A percentile compares a stretch with the other conserved stretches of the same genome.
Evolutionary conservation across 2,113 vertebrate genomes (phyloP).

Genomic region (Corythoichthys intestinalis): DNA sequence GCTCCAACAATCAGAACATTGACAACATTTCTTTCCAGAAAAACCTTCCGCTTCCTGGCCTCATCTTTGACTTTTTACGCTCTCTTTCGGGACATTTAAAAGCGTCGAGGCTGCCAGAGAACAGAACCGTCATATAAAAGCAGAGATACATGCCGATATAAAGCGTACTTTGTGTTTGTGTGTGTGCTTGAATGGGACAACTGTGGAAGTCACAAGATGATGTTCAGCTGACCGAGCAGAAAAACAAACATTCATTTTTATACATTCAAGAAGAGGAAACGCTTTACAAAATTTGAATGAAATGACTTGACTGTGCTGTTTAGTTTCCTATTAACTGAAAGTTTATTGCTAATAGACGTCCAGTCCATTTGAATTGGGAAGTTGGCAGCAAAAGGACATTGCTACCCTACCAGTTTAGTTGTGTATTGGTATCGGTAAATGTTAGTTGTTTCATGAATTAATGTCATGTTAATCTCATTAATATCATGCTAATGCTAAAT

Average conservation of each 20-base stretch:
- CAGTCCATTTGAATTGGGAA: too few species aligned
- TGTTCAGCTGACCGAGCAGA: not conserved
- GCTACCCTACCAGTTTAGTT: too few species aligned
- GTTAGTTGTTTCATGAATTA: too few species aligned
- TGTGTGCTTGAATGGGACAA: not conserved
- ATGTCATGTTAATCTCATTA: too few species aligned
- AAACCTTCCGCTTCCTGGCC: not conserved
- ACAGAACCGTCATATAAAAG: not conserved
- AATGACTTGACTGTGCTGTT: too few species aligned
- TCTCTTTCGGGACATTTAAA: not conserved
- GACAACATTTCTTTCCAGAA: not conserved
- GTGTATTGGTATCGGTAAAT: too few species aligned
- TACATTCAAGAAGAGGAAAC: not conserved
- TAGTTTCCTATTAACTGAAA: too few species aligned
- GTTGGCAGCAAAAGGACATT: too few species aligned
- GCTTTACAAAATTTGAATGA: too few species aligned
- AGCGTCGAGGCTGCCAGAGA: not conserved
- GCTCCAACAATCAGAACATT: slow-evolving; percentile 9
- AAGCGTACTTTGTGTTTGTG: not conserved
- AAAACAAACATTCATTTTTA: not conserved
- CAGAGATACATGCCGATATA: not conserved
- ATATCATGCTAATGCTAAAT: too few species aligned
- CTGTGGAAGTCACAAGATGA: not conserved
- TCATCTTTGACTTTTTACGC: not conserved
- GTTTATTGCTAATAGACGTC: too few species aligned